Percentiles rank a stretch among this genome's conserved stretches.
These are phyloP conservation scores for Anoplopoma fimbria DNA, from an alignment of 2,113 vertebrate species.

Conservation along the genomic window DNA sequence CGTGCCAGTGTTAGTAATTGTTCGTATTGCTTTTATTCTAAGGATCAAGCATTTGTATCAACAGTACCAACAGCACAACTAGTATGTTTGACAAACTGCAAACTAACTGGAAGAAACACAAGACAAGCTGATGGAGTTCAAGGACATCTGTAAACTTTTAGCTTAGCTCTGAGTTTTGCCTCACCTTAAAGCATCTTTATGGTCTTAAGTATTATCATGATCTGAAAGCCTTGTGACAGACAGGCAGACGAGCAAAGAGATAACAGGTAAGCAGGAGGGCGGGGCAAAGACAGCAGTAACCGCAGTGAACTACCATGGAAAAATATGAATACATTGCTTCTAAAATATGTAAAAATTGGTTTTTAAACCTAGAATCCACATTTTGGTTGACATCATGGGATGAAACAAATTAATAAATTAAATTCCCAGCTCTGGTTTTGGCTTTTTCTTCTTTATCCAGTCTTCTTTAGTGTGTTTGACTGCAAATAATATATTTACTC, in stretches of 20 bases:
- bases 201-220: neutral
- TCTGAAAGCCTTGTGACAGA: slow-evolving; percentile 49
- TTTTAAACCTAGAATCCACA: neutral
- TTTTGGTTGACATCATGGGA: neutral
- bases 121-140: slow-evolving; percentile 22
- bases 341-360: neutral
- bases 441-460: neutral
- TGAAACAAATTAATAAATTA: neutral
- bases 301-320: neutral
- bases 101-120: neutral
- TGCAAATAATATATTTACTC: neutral
- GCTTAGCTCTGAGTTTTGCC: slow-evolving; percentile 44
- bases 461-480: neutral
- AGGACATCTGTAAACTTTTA: slow-evolving; percentile 38
- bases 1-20: neutral
- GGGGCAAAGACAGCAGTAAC: neutral
- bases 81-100: neutral
- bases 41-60: neutral
- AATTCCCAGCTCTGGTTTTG: neutral
- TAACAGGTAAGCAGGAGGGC: neutral
- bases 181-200: slow-evolving; percentile 38
- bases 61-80: neutral
- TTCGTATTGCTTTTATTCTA: neutral
- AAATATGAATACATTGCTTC: neutral
- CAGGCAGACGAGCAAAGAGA: neutral